Base-by-base conservation (phyloP, 2,797 vertebrate genomes). In the Zalophus californianus region DNA sequence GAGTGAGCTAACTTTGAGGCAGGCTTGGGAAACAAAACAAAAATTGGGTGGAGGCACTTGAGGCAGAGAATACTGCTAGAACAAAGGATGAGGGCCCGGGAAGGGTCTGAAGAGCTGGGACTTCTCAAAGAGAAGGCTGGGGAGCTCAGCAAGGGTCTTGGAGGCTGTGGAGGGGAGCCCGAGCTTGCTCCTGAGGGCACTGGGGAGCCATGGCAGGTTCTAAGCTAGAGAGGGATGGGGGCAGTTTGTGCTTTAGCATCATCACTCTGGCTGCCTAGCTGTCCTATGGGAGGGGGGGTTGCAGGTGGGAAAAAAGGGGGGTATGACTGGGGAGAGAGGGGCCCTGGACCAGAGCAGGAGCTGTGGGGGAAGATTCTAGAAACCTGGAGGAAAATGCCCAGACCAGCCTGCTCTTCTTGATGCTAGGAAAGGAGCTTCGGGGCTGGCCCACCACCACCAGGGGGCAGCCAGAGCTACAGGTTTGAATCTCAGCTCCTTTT, bases 381-480 rank as follows among this genome's bases (percentile, higher is more conserved):
- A 86, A 21, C n/a, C 21, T 11, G 41, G 35, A 70, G 70, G 38
- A 50, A 90, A 62, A 82, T 62, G 9, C 50, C 14, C 9, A 50
- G 29, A 11, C 54, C n/a, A 20, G n/a, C 11, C 56, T 16, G 20
- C 41, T 25, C 3, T 58, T 32, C 11, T 11, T 4, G 18, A 41
- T 4, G 25, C 32, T 38, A 8, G 54, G 16, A 86, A 85, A 72
- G 23, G 21, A 48, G 54, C 41, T 25, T 21, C 35, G 15, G 52
- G 20, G 10, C 35, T 89, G 8, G 12, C n/a, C 20, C 48, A 2
- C 13, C 23, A 38, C 92, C 97, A 87, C 91, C 58, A 98, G 96
- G 75, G 94, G 96, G 96, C 70, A 90, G 88, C 41, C 14, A 29
- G 78, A 27, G 50, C 23, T 10, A 3, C 15, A 52, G 70, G 54